A percentile compares a stretch with the other conserved stretches of the same genome.
These are phyloP conservation scores for Hypocryptadius cinnamomeus DNA, from an alignment of 2,113 vertebrate genomes.

Conservation along the genomic window DNA sequence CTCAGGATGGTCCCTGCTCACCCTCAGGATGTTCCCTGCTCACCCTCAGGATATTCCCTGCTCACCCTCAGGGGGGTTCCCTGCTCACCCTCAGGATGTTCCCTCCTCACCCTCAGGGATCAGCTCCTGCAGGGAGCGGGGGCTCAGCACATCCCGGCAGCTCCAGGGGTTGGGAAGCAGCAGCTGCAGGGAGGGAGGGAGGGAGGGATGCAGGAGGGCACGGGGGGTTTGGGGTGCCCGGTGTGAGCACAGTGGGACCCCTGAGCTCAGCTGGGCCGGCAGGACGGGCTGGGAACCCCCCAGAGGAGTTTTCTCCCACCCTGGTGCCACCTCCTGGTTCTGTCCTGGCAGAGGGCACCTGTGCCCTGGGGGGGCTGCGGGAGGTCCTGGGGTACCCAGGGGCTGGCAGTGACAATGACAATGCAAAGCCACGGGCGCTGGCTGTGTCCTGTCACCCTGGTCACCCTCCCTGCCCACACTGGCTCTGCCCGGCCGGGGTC, in stretches of 20 bases:
- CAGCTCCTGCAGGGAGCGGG: neutral
- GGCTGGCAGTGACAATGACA: neutral
- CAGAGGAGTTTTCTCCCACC: neutral
- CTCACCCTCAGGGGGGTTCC: no score
- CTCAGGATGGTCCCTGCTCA: no score
- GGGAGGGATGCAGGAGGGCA: neutral
- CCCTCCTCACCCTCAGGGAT: neutral
- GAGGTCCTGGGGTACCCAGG: rapidly evolving
- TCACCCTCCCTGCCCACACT: neutral
- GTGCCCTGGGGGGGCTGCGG: neutral
- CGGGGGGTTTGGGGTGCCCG: rapidly evolving
- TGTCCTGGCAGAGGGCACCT: neutral
- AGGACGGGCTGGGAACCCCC: neutral
- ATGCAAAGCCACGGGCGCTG: rapidly evolving
- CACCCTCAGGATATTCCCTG: no score
- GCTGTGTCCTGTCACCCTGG: rapidly evolving
- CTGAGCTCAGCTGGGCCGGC: neutral
- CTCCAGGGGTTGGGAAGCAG: neutral
- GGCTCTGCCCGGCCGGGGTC: neutral
- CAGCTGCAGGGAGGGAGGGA: neutral
- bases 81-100: no score
- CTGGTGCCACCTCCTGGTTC: neutral
- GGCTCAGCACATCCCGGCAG: neutral
- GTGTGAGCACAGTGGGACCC: rapidly evolving
- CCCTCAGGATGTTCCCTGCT: no score